Percentiles rank a stretch among this genome's conserved stretches.
Conservation (phyloP, 2,113 vertebrate genomes). For the Engystomops pustulosus region DNA sequence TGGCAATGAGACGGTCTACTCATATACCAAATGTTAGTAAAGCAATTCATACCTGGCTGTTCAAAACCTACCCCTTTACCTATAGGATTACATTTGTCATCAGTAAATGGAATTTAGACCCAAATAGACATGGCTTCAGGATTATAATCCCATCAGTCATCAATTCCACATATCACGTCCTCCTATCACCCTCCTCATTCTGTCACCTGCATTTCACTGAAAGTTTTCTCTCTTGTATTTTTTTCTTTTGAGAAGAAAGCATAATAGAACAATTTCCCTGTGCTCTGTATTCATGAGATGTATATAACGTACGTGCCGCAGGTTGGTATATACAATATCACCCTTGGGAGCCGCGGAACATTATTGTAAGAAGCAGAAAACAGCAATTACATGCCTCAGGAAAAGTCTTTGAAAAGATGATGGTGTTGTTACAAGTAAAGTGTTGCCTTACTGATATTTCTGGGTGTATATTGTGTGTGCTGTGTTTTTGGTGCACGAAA, state of each 20-base stretch:
- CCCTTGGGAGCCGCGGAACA: conserved; percentile 49
- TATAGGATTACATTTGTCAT: neutral
- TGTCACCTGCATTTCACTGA: conserved; percentile 24
- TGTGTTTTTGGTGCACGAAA: conserved; percentile 54
- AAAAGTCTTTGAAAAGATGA: conserved; percentile 55
- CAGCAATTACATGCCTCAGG: conserved; percentile 54
- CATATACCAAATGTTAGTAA: neutral
- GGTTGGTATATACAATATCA: conserved; percentile 48
- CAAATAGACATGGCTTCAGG: neutral
- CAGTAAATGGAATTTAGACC: neutral
- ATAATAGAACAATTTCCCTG: conserved; percentile 52
- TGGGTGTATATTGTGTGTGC: conserved; percentile 39
- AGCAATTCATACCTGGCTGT: no score
- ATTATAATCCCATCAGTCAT: neutral
- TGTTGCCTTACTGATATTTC: conserved; percentile 45
- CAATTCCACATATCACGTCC: neutral
- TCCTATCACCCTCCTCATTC: conserved; percentile 1
- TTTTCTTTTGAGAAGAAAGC: neutral
- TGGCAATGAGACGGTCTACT: neutral
- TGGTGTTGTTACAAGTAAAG: conserved; percentile 55
- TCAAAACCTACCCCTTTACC: no score
- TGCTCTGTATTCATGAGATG: conserved; percentile 48
- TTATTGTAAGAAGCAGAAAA: conserved; percentile 57
- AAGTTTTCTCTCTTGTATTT: conserved; percentile 32
- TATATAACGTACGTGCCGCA: conserved; percentile 36